These are phyloP conservation scores for Dryas iulia DNA, from an alignment of 1,140 invertebrate species.

Conservation along the genomic window DNA sequence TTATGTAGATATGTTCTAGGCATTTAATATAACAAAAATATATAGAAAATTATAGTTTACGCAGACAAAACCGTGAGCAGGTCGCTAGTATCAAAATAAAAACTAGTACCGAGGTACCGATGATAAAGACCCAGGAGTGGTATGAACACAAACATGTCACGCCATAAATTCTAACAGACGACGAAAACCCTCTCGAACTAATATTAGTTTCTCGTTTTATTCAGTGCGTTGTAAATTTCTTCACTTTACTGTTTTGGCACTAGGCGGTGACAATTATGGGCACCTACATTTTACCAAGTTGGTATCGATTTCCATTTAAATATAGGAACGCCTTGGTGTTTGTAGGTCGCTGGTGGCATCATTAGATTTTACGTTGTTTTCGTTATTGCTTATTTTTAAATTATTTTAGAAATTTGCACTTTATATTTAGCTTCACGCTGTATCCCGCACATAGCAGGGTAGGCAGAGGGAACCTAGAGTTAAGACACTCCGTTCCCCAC, in stretches of 20 bases:
- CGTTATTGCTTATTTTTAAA: too few species aligned
- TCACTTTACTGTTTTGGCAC: conserved; percentile 56
- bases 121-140: not conserved
- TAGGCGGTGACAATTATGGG: conserved; percentile 43
- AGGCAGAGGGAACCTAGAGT: too few species aligned
- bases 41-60: too few species aligned
- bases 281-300: conserved; percentile 40
- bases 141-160: conserved; percentile 15
- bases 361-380: not conserved
- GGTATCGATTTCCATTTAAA: conserved; percentile 39
- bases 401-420: too few species aligned
- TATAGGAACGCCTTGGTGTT: conserved; percentile 24
- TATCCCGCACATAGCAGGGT: too few species aligned
- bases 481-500: too few species aligned
- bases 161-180: conserved; percentile 3
- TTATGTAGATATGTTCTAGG: too few species aligned
- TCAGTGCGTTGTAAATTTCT: conserved; percentile 52
- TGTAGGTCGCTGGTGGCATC: not conserved
- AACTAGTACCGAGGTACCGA: not conserved
- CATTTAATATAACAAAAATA: too few species aligned
- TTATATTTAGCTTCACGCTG: too few species aligned
- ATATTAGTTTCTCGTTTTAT: conserved; percentile 61
- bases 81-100: too few species aligned
- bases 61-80: too few species aligned
- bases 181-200: conserved; percentile 46